Base-by-base conservation (phyloP, 2,797 vertebrate genomes). In the Megaceryle alcyon region DNA sequence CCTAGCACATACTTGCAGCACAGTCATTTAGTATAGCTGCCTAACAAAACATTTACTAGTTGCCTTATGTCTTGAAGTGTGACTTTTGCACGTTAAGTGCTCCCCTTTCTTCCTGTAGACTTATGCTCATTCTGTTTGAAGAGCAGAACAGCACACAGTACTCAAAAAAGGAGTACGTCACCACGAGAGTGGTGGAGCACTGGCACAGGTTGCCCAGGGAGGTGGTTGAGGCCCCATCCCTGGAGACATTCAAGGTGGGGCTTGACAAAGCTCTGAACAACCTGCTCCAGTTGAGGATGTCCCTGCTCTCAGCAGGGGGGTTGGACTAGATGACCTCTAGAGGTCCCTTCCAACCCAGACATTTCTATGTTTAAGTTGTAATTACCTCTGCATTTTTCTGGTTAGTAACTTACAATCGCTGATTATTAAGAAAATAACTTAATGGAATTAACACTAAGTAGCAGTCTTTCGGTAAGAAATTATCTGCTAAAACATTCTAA, bases 321-420 rank as follows among this genome's bases (percentile, higher is more conserved):
- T 41, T 41, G 41, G 14, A 15, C 41, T 41, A 14, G 41, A 41
- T 41, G 41, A 41, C 41, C 41, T 41, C 41, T 41, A 41, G 41
- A 16, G 41, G 41, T 41, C 41, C 41, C 41, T 41, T 41, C 41
- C 41, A 41, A 41, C 41, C 41, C 41, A 41, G 41, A 41, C 41
- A 41, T 41, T 41, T 41, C 39, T 39, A 39, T 39, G 39, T 39
- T 39, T 41, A 41, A 65, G 54, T 19, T 92, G 5, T 78, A 83
- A 91, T 95, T 94, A 81, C 72, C 17, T 81, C 41, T 89, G 69
- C 25, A 11, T 88, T 94, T 75, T 41, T 89, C 71, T 53, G 17
- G 91, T 91, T 81, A 94, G 91, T 65, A 82, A 85, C 72, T 93
- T 85, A 49, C 72, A 91, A 92, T 91, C 75, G 33, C 39, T 68